These are phyloP conservation scores for Globia sparganii DNA, from an alignment of 2,888 invertebrate genomes.

Conservation along the genomic window DNA sequence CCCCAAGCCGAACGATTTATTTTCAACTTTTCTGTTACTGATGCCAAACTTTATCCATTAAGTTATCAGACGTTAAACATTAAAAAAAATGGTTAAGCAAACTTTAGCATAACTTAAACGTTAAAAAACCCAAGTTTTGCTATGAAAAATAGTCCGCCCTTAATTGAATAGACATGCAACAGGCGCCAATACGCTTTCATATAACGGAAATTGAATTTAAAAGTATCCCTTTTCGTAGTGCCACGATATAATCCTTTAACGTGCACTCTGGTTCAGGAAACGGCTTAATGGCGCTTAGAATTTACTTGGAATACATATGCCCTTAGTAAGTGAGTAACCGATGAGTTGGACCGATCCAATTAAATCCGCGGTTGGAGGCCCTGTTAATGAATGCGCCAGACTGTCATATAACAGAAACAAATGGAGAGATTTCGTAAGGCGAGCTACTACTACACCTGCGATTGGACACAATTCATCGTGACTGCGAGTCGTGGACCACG, in stretches of 20 bases:
- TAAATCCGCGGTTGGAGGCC: background rate
- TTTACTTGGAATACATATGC: background rate
- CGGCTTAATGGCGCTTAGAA: background rate
- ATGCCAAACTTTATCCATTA: too few species aligned
- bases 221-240: background rate
- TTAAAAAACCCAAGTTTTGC: background rate
- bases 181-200: background rate
- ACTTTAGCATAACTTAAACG: background rate
- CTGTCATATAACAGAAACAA: background rate
- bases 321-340: background rate
- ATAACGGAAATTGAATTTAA: conserved; percentile 22
- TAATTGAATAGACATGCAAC: background rate
- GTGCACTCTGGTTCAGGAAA: conserved; percentile 11
- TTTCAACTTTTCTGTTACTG: too few species aligned
- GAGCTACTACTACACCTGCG: too few species aligned
- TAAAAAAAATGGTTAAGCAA: background rate
- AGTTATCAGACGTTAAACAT: background rate
- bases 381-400: too few species aligned
- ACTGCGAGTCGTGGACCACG: too few species aligned
- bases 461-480: too few species aligned
- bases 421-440: too few species aligned
- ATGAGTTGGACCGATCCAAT: background rate
- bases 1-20: too few species aligned
- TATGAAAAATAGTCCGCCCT: background rate
- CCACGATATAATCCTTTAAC: background rate